Conservation (phyloP, 1,140 invertebrate genomes). For the Lepidotrigona ventralis region DNA sequence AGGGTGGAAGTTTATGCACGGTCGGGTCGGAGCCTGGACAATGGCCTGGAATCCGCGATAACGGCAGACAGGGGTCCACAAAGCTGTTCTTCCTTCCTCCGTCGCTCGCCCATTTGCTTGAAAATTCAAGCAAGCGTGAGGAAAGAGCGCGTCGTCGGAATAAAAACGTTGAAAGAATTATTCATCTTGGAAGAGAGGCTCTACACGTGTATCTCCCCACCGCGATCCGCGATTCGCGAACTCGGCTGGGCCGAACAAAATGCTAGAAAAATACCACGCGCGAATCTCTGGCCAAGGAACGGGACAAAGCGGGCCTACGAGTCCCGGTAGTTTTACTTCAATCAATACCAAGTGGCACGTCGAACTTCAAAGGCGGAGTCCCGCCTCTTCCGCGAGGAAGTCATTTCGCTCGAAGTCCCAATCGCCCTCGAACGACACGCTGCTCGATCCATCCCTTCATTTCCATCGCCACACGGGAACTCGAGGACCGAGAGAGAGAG, state of each 20-base stretch:
- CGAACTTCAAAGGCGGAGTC: not conserved
- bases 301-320: not conserved
- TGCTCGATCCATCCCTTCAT: not conserved
- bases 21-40: conserved; percentile 62
- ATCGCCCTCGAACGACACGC: not conserved
- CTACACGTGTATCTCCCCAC: not conserved
- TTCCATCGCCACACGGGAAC: conserved; percentile 22
- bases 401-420: not conserved
- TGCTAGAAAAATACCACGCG: too few relatives aligned
- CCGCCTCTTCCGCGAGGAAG: too few relatives aligned
- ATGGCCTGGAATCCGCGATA: conserved; percentile 78
- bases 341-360: not conserved
- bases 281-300: not conserved
- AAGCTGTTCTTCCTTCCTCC: conserved; percentile 45
- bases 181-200: not conserved
- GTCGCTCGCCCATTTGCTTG: conserved; percentile 12
- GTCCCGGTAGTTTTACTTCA: not conserved
- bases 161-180: conserved; percentile 45
- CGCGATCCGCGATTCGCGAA: not conserved
- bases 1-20: conserved; percentile 52
- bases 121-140: conserved; percentile 28
- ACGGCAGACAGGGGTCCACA: conserved; percentile 68
- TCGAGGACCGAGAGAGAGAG: not conserved
- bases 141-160: not conserved
- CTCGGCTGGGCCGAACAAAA: not conserved